A percentile compares a stretch with the other conserved stretches of the same genome.
These are phyloP conservation scores for Metallyticus violacea DNA, from an alignment of 2,888 invertebrate species.

Conservation along the genomic window DNA sequence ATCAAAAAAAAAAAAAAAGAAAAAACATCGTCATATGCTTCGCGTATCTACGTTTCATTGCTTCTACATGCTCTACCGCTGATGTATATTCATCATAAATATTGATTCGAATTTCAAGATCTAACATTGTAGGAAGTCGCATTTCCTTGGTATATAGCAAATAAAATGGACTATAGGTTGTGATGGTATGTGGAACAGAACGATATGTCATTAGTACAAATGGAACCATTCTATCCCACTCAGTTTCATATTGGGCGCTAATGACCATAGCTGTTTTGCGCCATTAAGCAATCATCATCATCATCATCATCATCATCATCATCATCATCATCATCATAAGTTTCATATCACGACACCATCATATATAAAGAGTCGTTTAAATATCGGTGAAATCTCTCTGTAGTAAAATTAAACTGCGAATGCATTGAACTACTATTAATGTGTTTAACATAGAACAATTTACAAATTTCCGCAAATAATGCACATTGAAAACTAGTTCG, in stretches of 20 bases:
- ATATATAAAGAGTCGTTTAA: background rate
- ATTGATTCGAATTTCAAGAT: background rate
- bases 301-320: too few relatives aligned
- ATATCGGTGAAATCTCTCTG: background rate
- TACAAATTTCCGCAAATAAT: constrained; percentile 26
- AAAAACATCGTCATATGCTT: too few relatives aligned
- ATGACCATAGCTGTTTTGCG: too few relatives aligned
- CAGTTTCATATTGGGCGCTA: background rate
- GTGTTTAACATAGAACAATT: constrained; percentile 5
- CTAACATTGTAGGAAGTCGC: background rate
- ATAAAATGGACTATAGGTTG: background rate
- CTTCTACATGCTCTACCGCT: too few relatives aligned
- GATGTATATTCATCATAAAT: too few relatives aligned
- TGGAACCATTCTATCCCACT: background rate
- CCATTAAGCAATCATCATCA: too few relatives aligned
- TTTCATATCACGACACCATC: too few relatives aligned
- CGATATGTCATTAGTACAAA: background rate
- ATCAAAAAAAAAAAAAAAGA: too few relatives aligned
- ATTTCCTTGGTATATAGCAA: background rate
- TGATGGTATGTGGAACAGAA: background rate
- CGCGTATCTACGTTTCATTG: too few relatives aligned
- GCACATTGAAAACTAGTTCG: constrained; percentile 34
- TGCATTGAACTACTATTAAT: constrained; percentile 9
- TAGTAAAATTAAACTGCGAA: constrained; percentile 14
- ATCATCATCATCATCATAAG: background rate